These are phyloP conservation scores for Tetragonula carbonaria DNA, from an alignment of 2,888 invertebrate species.

Conservation along the genomic window DNA sequence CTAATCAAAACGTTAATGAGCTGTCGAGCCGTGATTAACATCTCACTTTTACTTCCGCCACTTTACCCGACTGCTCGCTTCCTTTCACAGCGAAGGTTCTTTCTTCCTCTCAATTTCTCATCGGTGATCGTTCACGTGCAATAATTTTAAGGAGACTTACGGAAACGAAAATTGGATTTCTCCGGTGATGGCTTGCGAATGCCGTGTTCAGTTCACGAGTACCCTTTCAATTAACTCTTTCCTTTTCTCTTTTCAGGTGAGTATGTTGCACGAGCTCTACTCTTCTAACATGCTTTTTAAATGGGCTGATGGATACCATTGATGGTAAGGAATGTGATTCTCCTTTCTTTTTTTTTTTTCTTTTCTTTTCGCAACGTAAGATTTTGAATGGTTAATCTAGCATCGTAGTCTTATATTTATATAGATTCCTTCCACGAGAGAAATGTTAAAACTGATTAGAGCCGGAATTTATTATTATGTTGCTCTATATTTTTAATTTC, in stretches of 20 bases:
- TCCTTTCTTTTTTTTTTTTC: not conserved
- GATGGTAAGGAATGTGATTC: conserved; percentile 37
- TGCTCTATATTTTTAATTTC: not conserved
- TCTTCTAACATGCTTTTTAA: not conserved
- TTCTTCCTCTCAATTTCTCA: conserved; percentile 40
- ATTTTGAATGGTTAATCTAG: not conserved
- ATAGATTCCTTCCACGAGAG: not conserved
- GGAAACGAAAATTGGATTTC: conserved; percentile 35
- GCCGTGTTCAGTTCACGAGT: not conserved
- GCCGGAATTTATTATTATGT: not conserved
- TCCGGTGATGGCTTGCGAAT: not conserved
- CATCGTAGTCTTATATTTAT: not conserved
- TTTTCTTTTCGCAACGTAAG: not conserved
- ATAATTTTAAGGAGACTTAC: conserved; percentile 26
- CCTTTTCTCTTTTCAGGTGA: conserved; percentile 62
- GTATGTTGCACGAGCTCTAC: conserved; percentile 33
- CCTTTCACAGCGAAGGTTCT: conserved; percentile 45
- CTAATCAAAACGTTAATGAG: conserved; percentile 79
- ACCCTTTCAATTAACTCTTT: conserved; percentile 35
- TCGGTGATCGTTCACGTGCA: conserved; percentile 22
- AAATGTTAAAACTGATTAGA: not conserved
- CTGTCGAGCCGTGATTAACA: conserved; percentile 75
- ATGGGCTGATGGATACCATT: not conserved
- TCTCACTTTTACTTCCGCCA: conserved; percentile 67
- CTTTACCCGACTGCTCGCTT: conserved; percentile 46